phyloP scores from a whole-genome alignment of 2,888 invertebrate genomes.

The Tetragonula carbonaria region DNA sequence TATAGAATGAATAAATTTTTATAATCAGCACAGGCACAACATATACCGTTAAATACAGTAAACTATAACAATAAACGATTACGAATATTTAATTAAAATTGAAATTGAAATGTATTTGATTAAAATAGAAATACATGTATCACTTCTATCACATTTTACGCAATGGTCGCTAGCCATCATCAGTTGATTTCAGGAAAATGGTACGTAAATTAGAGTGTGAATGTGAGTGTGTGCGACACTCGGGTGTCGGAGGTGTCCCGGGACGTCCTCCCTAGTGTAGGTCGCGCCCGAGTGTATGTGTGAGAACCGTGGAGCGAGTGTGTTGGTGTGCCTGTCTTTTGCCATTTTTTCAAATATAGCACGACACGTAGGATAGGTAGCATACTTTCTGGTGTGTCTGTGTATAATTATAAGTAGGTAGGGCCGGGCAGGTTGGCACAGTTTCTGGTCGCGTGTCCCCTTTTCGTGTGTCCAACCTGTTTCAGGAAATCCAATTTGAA shows the following conservation, averaged over 20 bases:
- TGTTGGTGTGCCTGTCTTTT: no score
- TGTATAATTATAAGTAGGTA: not conserved
- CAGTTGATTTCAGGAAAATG: constrained; percentile 1
- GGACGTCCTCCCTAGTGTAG: not conserved
- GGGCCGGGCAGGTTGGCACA: constrained; percentile 12
- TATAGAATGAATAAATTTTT: no score
- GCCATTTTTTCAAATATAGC: no score
- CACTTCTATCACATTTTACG: not conserved
- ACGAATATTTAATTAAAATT: no score
- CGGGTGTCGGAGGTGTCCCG: not conserved
- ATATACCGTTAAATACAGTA: no score
- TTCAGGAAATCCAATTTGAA: constrained; percentile 9
- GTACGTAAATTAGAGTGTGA: constrained; percentile 1
- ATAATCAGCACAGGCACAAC: no score
- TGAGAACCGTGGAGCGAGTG: not conserved
- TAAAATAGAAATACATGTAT: not conserved
- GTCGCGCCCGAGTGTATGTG: not conserved
- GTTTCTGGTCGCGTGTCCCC: not conserved
- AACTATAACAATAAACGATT: no score
- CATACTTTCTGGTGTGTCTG: no score
- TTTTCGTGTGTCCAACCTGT: constrained; percentile 19
- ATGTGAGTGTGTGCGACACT: not conserved
- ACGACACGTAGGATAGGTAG: no score
- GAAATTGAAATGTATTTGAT: not conserved
- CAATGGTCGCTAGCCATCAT: not conserved